Base-by-base conservation (phyloP, 2,888 invertebrate genomes). In the Pyralis farinalis region DNA sequence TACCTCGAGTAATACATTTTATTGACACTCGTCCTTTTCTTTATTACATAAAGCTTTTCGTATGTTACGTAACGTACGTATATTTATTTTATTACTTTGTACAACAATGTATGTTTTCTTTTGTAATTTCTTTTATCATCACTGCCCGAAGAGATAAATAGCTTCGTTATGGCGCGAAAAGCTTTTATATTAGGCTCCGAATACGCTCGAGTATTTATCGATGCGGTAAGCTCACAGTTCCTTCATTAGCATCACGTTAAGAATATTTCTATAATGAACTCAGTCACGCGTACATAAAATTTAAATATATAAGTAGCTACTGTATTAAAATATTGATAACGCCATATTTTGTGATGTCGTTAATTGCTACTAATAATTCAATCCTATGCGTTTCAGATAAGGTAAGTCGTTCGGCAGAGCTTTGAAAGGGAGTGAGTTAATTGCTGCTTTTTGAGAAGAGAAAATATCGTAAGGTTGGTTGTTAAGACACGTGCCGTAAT, bases 241-340 rank as follows among this genome's bases (percentile, higher is more conserved):
- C 58, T 51, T 72, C 63, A 76, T 71, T 76, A 79, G 68, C 70
- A 71, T 70, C 55, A 62, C 63, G 52, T 55, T 58, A 55, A 65
- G 62, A 71, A 64, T 72, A 75, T 71, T 71, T 74, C 66, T 73
- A 65, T 84, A 82, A 82, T 72, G 75, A 80, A 73, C 75, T 66
- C 75, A 84, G 80, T 79, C 80, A 84, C 73, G 86, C 83, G 77
- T 75, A 72, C 72, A 80, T 78, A 72, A 77, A 82, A 86, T 86
- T 84, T 82, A 67, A 84, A 85, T 83, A 69, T 57, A 71, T 77
- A 74, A 82, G 72, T 67, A 59, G 86, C 87, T 88, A 84, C 87
- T 74, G 87, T 85, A 81, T 85, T 85, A 81, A 83, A 82, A 82
- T 81, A 84, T 85, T 83, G 86, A 87, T 87, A 85, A 82, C 71